Base-by-base conservation (phyloP, 2,113 vertebrate species). In the Ibidorhyncha struthersii region DNA sequence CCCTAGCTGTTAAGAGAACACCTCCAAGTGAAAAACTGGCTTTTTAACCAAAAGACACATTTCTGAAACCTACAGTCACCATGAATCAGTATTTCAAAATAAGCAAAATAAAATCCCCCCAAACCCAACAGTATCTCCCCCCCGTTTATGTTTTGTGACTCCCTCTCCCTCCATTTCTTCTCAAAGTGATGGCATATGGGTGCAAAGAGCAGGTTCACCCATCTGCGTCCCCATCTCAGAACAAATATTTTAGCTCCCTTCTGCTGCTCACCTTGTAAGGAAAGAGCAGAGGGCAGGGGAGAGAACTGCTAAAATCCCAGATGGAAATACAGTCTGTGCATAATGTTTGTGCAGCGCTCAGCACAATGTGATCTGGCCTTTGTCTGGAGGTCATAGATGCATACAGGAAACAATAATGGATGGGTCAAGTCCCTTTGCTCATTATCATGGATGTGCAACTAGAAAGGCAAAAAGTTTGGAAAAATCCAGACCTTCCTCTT, bases 401-500 rank as follows among this genome's bases (percentile, higher is more conserved):
- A 72, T 61, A 94, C 77, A 86, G 90, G 82, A 91, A 93, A 89
- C 26, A 94, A 94, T 74, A 96, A 85, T 25, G 72, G 32, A 94
- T 70, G 55, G 82, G 49, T 96, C 58, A 96, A 94, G 49, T 74
- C 63, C n/a, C n/a, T 63, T 78, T 78, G 34, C 95, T 96, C 52
- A 81, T 91, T 62, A 95, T 56, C 52, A 78, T 12, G 71, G 61
- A 94, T 65, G 72, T 2, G 11, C 38, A 96, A 90, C 10, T 81
- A 88, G 82, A 88, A 90, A 92, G 83, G 72, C 81, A 95, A 71
- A 89, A 89, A 47, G 55, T 87, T 90, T 86, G 67, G 90, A 94
- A 94, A 94, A 95, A 89, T 56, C 72, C 88, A 56, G 77, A 89
- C 45, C 63, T 89, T 69, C 23, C 89, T 86, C 91, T 43, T 82